Percentiles rank a stretch among this genome's conserved stretches.
phyloP scores from a whole-genome alignment of 2,888 invertebrate genomes.

The Thalpophila matura region DNA sequence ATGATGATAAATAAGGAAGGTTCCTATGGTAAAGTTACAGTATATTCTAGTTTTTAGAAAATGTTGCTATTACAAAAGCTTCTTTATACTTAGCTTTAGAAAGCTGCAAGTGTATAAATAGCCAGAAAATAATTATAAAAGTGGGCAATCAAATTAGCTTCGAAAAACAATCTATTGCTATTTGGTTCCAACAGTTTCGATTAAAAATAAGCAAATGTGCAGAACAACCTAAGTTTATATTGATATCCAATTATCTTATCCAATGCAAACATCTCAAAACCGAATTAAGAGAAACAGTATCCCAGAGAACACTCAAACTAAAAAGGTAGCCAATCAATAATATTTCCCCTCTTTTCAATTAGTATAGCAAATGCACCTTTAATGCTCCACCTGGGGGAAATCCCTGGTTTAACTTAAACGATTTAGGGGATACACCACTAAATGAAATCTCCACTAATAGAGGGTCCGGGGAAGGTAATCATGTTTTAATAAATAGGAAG shows the following conservation, averaged over 20 bases:
- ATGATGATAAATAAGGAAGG: too few species aligned
- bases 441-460: conserved; percentile 74
- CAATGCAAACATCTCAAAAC: conserved; percentile 20
- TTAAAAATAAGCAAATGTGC: too few species aligned
- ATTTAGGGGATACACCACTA: conserved; percentile 80
- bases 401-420: conserved; percentile 83
- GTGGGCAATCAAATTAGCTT: too few species aligned
- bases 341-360: conserved; percentile 84
- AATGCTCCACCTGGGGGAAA: conserved; percentile 80
- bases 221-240: conserved; percentile 8
- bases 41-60: too few species aligned
- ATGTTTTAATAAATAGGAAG: conserved; percentile 67
- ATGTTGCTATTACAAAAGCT: too few species aligned
- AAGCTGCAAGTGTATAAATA: too few species aligned
- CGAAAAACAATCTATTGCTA: too few species aligned
- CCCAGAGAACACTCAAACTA: conserved; percentile 41
- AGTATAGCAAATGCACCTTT: conserved; percentile 85
- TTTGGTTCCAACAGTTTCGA: too few species aligned
- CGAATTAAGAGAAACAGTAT: conserved; percentile 36
- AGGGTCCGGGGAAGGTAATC: conserved; percentile 63
- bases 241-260: conserved; percentile 34
- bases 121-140: too few species aligned
- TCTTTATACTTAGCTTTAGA: too few species aligned
- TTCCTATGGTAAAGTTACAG: too few species aligned
- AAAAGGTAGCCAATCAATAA: conserved; percentile 77